Conservation (phyloP, 2,888 invertebrate species). For the Crematogaster levior region DNA sequence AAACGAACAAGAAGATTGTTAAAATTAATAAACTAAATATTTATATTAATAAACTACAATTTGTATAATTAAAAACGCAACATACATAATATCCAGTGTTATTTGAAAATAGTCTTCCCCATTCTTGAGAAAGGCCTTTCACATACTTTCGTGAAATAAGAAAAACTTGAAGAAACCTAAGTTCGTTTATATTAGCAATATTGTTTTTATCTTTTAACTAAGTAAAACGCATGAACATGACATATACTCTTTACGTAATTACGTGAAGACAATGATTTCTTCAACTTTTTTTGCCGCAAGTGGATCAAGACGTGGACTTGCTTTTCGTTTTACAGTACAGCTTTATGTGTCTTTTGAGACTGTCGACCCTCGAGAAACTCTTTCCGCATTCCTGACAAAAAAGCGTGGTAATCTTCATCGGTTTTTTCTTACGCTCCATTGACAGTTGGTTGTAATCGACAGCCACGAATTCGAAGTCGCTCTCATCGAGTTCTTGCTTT, state of each 20-base stretch:
- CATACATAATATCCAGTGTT: background rate
- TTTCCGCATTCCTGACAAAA: slow-evolving; percentile 76
- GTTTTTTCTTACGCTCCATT: slow-evolving; percentile 54
- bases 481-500: slow-evolving; percentile 59
- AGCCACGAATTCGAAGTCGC: slow-evolving; percentile 66
- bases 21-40: too few relatives aligned
- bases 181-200: background rate
- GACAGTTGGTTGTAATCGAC: slow-evolving; percentile 53
- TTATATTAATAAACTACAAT: too few relatives aligned
- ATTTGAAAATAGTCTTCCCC: background rate
- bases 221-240: slow-evolving; percentile 47
- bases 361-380: slow-evolving; percentile 79
- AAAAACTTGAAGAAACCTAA: background rate
- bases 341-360: slow-evolving; percentile 80
- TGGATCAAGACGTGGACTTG: slow-evolving; percentile 47
- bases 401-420: slow-evolving; percentile 54
- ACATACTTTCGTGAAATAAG: background rate
- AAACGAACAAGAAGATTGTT: too few relatives aligned
- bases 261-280: slow-evolving; percentile 54
- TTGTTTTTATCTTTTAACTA: background rate
- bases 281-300: slow-evolving; percentile 66
- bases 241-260: slow-evolving; percentile 62
- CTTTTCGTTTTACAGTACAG: slow-evolving; percentile 77
- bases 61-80: too few relatives aligned
- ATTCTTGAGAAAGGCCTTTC: background rate